Percentiles rank a stretch among this genome's conserved stretches.
Evolutionary conservation across 2,113 vertebrate genomes (phyloP).

Genomic region (Mesocricetus auratus): DNA sequence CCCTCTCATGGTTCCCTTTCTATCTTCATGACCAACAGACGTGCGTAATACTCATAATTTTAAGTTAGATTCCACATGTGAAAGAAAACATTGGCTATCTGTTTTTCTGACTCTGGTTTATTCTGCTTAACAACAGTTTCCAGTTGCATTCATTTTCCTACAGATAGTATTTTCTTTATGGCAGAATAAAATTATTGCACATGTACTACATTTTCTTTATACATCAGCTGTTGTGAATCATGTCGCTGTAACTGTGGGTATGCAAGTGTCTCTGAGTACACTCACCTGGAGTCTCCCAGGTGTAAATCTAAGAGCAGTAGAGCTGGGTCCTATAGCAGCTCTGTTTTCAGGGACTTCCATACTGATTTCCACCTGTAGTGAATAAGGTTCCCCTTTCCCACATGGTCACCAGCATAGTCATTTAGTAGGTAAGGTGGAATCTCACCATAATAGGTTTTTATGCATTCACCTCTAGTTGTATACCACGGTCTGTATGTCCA

Average conservation of each 20-base stretch:
- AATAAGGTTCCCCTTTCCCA: background rate
- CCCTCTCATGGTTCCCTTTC: background rate
- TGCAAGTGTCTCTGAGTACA: background rate
- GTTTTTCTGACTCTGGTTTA: background rate
- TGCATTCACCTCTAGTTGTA: background rate
- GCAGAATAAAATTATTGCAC: background rate
- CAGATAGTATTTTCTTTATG: background rate
- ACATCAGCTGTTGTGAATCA: background rate
- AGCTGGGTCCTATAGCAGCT: background rate
- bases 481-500: background rate
- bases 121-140: background rate
- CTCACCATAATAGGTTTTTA: background rate
- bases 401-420: background rate
- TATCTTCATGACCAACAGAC: background rate
- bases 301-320: background rate
- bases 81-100: background rate
- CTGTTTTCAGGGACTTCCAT: background rate
- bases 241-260: background rate
- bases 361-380: background rate
- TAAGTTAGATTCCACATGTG: background rate
- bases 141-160: background rate
- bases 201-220: background rate
- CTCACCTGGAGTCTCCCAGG: background rate
- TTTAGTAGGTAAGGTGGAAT: background rate
- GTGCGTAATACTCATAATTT: background rate